Conservation (phyloP, 2,888 invertebrate genomes). For the Lochmaea crataegi region DNA sequence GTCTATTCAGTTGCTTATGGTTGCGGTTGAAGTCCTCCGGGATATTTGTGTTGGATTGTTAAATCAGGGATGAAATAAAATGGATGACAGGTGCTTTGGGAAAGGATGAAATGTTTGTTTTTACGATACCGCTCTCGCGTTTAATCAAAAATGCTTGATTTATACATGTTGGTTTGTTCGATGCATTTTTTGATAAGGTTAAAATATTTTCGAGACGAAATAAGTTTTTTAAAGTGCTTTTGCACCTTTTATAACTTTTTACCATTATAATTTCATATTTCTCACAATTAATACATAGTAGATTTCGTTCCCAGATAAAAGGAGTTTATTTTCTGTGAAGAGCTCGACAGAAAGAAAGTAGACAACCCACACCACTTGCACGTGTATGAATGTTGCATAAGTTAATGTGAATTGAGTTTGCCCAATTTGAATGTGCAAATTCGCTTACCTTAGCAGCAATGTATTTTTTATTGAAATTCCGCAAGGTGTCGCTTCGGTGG, state of each 20-base stretch:
- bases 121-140: constrained; percentile 22
- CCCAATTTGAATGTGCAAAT: no score
- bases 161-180: neutral
- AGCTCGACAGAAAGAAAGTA: no score
- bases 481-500: no score
- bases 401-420: no score
- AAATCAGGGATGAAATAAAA: constrained; percentile 47
- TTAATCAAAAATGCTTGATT: constrained; percentile 6
- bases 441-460: no score
- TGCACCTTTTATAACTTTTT: neutral
- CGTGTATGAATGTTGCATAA: no score
- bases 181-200: neutral
- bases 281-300: no score
- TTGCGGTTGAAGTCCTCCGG: constrained; percentile 51
- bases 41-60: constrained; percentile 48
- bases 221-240: neutral
- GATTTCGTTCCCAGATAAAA: no score
- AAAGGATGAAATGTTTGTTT: constrained; percentile 42
- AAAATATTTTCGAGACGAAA: constrained; percentile 11
- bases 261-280: no score
- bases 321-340: no score
- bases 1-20: constrained; percentile 52
- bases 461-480: no score
- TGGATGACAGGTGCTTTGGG: constrained; percentile 45
- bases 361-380: no score